phyloP scores from a whole-genome alignment of 2,113 vertebrate genomes.

The Cavia porcellus region DNA sequence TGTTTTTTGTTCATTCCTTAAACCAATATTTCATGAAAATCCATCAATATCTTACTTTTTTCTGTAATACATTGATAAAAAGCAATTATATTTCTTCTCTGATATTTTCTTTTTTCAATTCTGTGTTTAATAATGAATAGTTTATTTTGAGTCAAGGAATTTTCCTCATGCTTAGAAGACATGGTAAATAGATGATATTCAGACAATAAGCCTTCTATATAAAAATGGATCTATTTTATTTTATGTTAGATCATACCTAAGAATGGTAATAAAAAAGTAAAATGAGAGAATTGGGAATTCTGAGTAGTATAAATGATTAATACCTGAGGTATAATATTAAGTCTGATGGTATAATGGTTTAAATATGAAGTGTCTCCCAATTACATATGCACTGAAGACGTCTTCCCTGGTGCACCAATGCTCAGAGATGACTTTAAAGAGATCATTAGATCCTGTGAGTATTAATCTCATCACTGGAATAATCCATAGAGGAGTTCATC shows the following conservation, averaged over 20 bases:
- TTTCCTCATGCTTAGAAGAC: background rate
- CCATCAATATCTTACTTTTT: background rate
- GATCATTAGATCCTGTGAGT: background rate
- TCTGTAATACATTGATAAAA: background rate
- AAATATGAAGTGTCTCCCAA: background rate
- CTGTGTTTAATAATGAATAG: background rate
- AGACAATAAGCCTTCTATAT: background rate
- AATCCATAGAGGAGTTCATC: too few relatives aligned
- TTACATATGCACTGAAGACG: background rate
- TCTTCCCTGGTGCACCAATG: background rate
- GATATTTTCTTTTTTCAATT: background rate
- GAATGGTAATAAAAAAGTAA: background rate
- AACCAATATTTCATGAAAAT: background rate
- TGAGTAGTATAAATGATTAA: background rate
- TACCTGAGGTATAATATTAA: background rate
- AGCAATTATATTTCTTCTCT: background rate
- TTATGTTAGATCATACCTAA: background rate
- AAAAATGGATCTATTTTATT: background rate
- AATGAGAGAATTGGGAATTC: background rate
- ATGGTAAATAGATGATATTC: background rate
- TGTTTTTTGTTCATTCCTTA: background rate
- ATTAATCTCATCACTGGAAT: background rate
- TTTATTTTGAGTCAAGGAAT: background rate
- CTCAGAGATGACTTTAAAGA: background rate
- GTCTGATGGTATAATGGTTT: background rate